Conservation (phyloP, 2,797 vertebrate genomes). For the Microhierax caerulescens region DNA sequence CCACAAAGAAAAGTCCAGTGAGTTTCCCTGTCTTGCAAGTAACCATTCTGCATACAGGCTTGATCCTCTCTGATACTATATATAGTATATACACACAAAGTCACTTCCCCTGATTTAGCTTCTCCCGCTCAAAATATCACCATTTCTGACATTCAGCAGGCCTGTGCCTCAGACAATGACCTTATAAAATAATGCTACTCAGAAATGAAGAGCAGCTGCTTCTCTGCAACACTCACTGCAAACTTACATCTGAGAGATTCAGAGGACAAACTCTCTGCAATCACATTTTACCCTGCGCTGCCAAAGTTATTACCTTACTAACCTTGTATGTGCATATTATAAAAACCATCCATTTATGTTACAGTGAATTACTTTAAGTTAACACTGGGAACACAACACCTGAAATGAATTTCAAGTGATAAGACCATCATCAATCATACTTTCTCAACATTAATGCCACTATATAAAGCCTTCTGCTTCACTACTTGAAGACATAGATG, state of each 20-base stretch:
- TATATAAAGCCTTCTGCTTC: constrained; percentile 66
- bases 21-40: background rate
- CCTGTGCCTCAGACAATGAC: background rate
- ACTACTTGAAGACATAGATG: constrained; percentile 59
- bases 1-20: background rate
- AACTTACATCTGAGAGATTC: constrained; percentile 44
- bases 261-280: constrained; percentile 64
- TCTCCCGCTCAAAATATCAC: background rate
- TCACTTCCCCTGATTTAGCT: background rate
- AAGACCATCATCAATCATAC: constrained; percentile 77
- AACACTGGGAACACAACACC: constrained; percentile 67
- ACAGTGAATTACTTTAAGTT: constrained; percentile 69
- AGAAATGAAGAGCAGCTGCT: constrained; percentile 43
- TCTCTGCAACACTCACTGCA: constrained; percentile 32
- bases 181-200: background rate
- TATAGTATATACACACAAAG: background rate
- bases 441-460: constrained; percentile 65
- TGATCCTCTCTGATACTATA: background rate
- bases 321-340: constrained; percentile 69
- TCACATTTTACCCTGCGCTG: constrained; percentile 44
- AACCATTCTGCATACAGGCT: background rate
- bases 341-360: constrained; percentile 78
- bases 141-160: background rate
- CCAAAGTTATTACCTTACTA: constrained; percentile 67
- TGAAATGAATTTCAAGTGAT: constrained; percentile 75